phyloP scores from a whole-genome alignment of 2,888 invertebrate species.

The Drosophila emarginata region DNA sequence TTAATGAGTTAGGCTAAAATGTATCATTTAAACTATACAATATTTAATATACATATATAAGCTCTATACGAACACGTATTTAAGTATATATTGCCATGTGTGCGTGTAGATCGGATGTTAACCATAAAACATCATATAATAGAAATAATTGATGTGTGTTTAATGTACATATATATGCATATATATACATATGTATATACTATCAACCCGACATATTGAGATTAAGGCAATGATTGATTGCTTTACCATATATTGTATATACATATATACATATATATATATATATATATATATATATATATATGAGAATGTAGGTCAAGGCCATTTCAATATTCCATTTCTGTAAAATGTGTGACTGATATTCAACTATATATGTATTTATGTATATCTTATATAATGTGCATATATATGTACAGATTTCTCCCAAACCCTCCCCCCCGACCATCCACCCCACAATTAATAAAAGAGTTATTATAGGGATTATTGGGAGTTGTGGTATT shows the following conservation, averaged over 20 bases:
- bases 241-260: neutral
- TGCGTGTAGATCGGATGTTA: neutral
- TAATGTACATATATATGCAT: slow-evolving; percentile 16
- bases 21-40: neutral
- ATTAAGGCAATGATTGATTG: slow-evolving; percentile 7
- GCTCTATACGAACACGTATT: neutral
- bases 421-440: neutral
- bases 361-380: neutral
- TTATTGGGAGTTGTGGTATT: neutral
- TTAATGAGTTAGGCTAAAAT: slow-evolving; percentile 36
- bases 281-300: too few relatives aligned
- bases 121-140: neutral
- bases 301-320: slow-evolving; percentile 72
- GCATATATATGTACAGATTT: neutral
- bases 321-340: slow-evolving; percentile 52
- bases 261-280: neutral
- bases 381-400: neutral
- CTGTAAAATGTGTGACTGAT: neutral
- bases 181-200: slow-evolving; percentile 41
- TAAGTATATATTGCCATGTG: neutral
- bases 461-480: neutral
- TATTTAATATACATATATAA: neutral
- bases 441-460: neutral
- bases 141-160: neutral
- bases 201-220: neutral